Evolutionary conservation across 1,140 invertebrate species (phyloP), one percentile per base, ranked within the genome.

Genomic region (Drosophila prosaltans): DNA sequence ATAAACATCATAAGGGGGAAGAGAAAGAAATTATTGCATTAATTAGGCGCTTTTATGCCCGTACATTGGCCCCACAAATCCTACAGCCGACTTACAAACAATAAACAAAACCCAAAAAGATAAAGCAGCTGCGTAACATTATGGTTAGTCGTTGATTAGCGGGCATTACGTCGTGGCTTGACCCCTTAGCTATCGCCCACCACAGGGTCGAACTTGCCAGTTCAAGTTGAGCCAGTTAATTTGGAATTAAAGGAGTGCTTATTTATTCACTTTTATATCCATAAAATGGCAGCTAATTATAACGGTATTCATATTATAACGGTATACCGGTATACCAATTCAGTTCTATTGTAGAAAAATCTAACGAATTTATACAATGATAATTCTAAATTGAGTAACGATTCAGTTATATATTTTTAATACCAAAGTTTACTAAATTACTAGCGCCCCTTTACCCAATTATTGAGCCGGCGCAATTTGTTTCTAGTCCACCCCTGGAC

Each of bases 31-130:
- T 11, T 5, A 2, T 7, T 1, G 21, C 36, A 24, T 24, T 21
- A 76, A 70, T 84, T 68, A 74, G 63, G 67, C 40, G 65, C 40
- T 58, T 62, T 21, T 36, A 7, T 51, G 16, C 28, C 4, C 45
- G 45, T 26, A 9, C 45, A 26, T 9, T 51, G 8, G 45, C 21
- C 45, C 21, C 45, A 26, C 16, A 48, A 48, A 48, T 3, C 41
- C 41, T n/a, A 7, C 41, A 43, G 3, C n/a, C 45, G 21, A 51
- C 24, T 24, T 51, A 24, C 45, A 51, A 51, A 51, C 45, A 51
- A 51, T 48, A 51, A 51, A 51, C 45, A 51, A 51, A 51, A 9
- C 45, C 45, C 45, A 7, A 26, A 51, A 24, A 21, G 45, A 51
- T 51, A 51, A 51, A 24, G 24, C 45, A 51, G 21, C 24, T 9